Evolutionary conservation across 2,113 vertebrate genomes (phyloP), one percentile per base, ranked within the genome.

Genomic region (Spea multiplicata): DNA sequence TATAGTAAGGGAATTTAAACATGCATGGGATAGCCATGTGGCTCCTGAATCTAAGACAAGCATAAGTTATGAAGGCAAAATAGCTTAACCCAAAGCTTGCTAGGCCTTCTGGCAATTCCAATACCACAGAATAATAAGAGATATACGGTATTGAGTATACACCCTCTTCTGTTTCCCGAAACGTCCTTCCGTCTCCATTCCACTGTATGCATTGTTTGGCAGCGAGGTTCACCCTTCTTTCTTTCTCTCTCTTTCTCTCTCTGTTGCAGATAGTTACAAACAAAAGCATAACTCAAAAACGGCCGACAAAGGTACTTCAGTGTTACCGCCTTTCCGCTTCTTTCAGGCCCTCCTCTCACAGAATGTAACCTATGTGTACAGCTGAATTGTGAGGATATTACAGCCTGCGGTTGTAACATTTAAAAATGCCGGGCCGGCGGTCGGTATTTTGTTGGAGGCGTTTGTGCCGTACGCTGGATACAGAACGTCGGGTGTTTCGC

Each of bases 191-290:
- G 75, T 69, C 81, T 83, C 85, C 84, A 82, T 84, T 86, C 86
- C 88, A 71, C 71, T 61, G 65, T 30, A 47, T 68, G 66, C 55
- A 72, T 66, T 76, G 62, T 83, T 67, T 14, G 75, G 55, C 9
- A 83, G 78, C 71, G 73, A 80, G 78, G 71, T 74, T 78, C 82
- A 75, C 76, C 70, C 66, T 83, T 82, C 69, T n/a, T 52, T 75
- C 57, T 85, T 76, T 88, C 84, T 87, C 86, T 82, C 45, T 85
- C 76, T 87, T 84, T 87, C 86, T 82, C 93, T 90, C 88, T 94
- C 81, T 90, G 78, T 93, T 95, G 91, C 89, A 93, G 93, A 94
- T 90, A 93, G 91, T 95, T 92, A 93, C 90, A 95, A 93, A 93
- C 92, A 92, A 92, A 95, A 92, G 88, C 90, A 90, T 91, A 93